Evolutionary conservation across 1,140 invertebrate species (phyloP), one percentile per base, ranked within the genome.

Genomic region (Monochamus saltuarius): DNA sequence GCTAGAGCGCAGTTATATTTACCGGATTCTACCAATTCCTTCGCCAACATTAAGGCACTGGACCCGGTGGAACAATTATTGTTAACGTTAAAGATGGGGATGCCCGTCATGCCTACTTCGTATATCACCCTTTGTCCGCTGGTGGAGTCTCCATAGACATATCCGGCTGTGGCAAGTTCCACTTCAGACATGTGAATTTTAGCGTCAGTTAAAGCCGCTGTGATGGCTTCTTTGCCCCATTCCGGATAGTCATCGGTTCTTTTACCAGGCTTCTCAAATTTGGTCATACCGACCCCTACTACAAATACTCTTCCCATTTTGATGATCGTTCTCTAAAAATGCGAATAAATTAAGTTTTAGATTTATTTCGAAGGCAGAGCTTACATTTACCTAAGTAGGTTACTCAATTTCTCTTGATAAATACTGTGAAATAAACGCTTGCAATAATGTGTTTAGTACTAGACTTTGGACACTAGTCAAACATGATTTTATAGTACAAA

Each of bases 61-160:
- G 96, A 93, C 9, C 97, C 97, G 14, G 95, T 98, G 0, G 97
- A 90, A 74, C 97, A 99, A 73, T 98, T 98, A 74, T 99, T 99
- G 78, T 99, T 98, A 0, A 98, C 96, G 82, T 99, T 99, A 79
- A 91, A 96, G 60, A 99, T 89, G 8, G 97, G 97, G 68, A 99
- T 97, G 16, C 96, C 97, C 42, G 88, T 98, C 83, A 99, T 87
- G 38, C 97, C 97, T 38, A 99, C 79, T 76, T 95, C 88, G 77
- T 99, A 99, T 1, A 99, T 69, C 91, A 65, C 67, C 66, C 96
- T 82, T 80, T 99, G 97, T 2, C 97, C 97, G 80, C 89, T 91
- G 10, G 95, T 95, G 2, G 97, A 98, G 74, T 99, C 97, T 7
- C 95, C 97, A 76, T 94, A 97, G 10, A 98, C 94, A 79, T 97